Evolutionary conservation across 1,140 invertebrate species (phyloP).

Genomic region (Globodera rostochiensis): DNA sequence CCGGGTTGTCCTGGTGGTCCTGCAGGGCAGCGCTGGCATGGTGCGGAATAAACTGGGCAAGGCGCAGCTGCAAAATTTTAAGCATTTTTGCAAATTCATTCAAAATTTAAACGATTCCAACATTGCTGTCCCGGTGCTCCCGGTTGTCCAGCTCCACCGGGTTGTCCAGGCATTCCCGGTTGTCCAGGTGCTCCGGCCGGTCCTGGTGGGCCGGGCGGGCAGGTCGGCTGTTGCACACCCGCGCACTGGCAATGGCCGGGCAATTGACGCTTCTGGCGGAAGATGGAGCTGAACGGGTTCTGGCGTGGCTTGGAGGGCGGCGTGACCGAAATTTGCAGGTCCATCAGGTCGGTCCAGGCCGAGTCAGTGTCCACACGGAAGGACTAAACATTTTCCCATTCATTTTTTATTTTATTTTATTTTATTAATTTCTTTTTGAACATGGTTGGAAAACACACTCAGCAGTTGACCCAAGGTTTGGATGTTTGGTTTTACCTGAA

Average conservation of each 20-base stretch:
- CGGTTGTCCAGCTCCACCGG: slow-evolving; percentile 19
- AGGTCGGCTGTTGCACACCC: slow-evolving; percentile 23
- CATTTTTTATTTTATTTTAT: neutral
- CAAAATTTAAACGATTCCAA: neutral
- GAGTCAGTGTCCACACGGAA: slow-evolving; percentile 50
- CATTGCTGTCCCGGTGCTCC: slow-evolving; percentile 27
- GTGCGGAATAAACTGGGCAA: slow-evolving; percentile 27
- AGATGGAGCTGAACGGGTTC: slow-evolving; percentile 56
- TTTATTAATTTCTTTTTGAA: neutral
- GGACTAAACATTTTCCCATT: neutral
- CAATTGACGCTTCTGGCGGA: slow-evolving; percentile 53
- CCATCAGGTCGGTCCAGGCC: slow-evolving; percentile 54
- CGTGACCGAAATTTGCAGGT: slow-evolving; percentile 47
- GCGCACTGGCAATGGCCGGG: slow-evolving; percentile 49
- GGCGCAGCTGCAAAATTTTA: slow-evolving; percentile 14
- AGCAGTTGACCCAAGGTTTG: neutral
- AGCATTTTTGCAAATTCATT: neutral
- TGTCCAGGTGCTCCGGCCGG: slow-evolving; percentile 4
- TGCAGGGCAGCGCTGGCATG: slow-evolving; percentile 31
- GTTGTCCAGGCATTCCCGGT: slow-evolving; percentile 4
- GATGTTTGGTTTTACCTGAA: slow-evolving; percentile 17
- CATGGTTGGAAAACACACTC: no score
- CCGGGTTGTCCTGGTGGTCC: slow-evolving; percentile 28
- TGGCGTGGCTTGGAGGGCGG: slow-evolving; percentile 52
- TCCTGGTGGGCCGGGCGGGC: slow-evolving; percentile 36